phyloP scores from a whole-genome alignment of 2,113 vertebrate genomes.

The Cynocephalus volans region DNA sequence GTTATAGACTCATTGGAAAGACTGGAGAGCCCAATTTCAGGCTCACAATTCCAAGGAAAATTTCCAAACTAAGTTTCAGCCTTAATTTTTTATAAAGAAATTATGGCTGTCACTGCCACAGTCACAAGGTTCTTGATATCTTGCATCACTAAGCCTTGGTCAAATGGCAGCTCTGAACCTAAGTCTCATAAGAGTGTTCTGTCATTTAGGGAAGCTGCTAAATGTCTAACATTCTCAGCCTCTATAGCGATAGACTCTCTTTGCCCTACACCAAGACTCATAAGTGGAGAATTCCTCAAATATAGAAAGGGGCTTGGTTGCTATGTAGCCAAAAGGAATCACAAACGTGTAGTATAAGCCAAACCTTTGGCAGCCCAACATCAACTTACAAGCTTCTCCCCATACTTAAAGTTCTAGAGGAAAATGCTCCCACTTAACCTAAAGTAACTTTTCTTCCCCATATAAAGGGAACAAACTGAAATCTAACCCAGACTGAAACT shows the following conservation, averaged over 20 bases:
- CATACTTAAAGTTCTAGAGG: not conserved
- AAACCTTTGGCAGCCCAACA: slow-evolving; percentile 27
- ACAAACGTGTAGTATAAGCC: slow-evolving; percentile 11
- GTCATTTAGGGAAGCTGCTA: not conserved
- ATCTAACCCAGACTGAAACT: not conserved
- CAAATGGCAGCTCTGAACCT: slow-evolving; percentile 17
- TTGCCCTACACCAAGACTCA: not conserved
- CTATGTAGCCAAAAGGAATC: slow-evolving; percentile 54
- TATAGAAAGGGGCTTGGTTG: slow-evolving; percentile 60
- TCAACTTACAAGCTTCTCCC: slow-evolving; percentile 34
- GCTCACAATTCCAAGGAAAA: not conserved
- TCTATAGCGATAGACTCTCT: not conserved
- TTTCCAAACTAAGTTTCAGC: not conserved
- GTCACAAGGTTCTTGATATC: not conserved
- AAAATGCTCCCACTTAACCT: not conserved
- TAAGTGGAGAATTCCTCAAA: slow-evolving; percentile 61
- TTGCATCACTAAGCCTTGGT: not conserved
- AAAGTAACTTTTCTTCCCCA: slow-evolving; percentile 58
- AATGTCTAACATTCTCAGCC: not conserved
- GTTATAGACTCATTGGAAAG: not conserved
- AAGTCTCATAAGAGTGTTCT: not conserved
- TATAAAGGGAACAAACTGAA: slow-evolving; percentile 34
- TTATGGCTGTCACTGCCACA: not conserved
- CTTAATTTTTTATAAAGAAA: slow-evolving; percentile 28
- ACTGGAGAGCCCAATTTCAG: not conserved